Evolutionary conservation across 2,113 vertebrate genomes (phyloP).

Genomic region (Polypterus senegalus): DNA sequence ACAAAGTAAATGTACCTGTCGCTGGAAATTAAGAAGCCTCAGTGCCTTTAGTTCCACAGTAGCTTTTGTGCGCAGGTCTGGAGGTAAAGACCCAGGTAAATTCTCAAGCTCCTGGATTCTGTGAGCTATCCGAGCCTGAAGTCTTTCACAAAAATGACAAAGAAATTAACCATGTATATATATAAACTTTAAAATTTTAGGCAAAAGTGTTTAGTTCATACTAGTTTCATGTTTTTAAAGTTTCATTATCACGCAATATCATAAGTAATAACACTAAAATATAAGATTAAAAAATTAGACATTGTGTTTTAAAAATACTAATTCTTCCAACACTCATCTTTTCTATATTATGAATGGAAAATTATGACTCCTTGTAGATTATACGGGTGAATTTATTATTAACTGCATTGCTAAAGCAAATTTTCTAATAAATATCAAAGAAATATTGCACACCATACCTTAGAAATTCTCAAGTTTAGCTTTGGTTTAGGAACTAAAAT

Average conservation of each 20-base stretch:
- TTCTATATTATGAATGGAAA: background rate
- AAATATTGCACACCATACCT: no score
- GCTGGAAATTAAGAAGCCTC: constrained; percentile 89
- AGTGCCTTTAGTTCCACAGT: constrained; percentile 94
- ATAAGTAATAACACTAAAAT: background rate
- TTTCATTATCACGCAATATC: no score
- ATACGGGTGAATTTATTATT: no score
- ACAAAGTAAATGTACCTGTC: constrained; percentile 61
- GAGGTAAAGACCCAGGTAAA: constrained; percentile 84
- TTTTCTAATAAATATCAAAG: no score
- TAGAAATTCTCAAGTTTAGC: no score
- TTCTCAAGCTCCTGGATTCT: constrained; percentile 95
- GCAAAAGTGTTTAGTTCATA: no score
- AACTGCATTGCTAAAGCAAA: no score
- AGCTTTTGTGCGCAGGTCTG: constrained; percentile 89
- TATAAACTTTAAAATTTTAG: no score
- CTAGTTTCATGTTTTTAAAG: no score
- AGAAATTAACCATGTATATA: no score
- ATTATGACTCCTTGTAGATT: no score
- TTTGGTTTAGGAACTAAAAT: no score
- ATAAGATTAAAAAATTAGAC: background rate
- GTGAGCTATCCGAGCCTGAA: constrained; percentile 93
- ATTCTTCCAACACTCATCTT: background rate
- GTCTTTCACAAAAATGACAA: constrained; percentile 40
- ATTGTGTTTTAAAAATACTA: background rate